phyloP scores from a whole-genome alignment of 30 jellyfish, hydroid and myxozoan species.

The Aurelia coerulea region DNA sequence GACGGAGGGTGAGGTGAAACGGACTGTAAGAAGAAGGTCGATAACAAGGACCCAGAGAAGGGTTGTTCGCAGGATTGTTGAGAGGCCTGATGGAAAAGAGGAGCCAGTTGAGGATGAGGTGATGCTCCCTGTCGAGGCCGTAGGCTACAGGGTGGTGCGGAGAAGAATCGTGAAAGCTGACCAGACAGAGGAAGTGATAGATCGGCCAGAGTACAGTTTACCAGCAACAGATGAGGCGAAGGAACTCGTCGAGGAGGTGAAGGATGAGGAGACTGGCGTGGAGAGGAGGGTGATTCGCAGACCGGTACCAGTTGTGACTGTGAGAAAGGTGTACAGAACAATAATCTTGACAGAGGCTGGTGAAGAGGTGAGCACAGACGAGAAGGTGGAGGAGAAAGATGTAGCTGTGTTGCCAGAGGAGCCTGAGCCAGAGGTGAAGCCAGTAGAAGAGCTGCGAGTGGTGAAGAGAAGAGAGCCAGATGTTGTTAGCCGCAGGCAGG shows the following conservation, averaged over 20 bases:
- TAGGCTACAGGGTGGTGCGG: constrained; percentile 42
- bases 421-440: background rate
- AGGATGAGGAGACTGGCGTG: constrained; percentile 35
- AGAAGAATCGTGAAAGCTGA: constrained; percentile 55
- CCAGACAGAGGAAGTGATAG: constrained; percentile 32
- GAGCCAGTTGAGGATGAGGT: constrained; percentile 53
- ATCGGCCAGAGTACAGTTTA: constrained; percentile 65
- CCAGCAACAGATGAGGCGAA: constrained; percentile 65
- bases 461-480: constrained; percentile 33
- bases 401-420: constrained; percentile 15
- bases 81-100: constrained; percentile 31
- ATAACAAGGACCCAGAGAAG: constrained; percentile 69
- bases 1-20: constrained; percentile 66
- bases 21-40: constrained; percentile 74
- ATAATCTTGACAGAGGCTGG: constrained; percentile 46
- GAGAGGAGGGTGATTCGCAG: constrained; percentile 77
- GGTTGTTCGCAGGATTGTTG: constrained; percentile 72
- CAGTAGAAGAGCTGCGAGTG: constrained; percentile 45
- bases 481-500: constrained; percentile 24
- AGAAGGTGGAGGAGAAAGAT: constrained; percentile 51
- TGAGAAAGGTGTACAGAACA: constrained; percentile 82
- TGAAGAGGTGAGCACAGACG: constrained; percentile 43
- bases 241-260: constrained; percentile 57
- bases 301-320: constrained; percentile 87
- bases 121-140: constrained; percentile 52